phyloP scores from a whole-genome alignment of 2,113 vertebrate genomes.

The Ciconia boyciana region DNA sequence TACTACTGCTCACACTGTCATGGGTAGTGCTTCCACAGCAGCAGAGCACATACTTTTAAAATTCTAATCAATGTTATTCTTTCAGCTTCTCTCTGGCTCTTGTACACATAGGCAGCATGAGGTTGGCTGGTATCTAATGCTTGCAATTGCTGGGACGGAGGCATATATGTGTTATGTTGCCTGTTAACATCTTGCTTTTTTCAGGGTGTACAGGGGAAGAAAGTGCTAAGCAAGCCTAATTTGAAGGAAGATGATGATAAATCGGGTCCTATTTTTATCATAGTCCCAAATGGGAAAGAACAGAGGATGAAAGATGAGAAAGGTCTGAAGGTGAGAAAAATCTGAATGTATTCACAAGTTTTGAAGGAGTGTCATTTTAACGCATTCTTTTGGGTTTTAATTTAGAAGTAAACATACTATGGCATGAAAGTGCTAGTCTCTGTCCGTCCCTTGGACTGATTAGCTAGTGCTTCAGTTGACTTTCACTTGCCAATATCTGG shows the following conservation, averaged over 20 bases:
- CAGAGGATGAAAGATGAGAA: slow-evolving; percentile 97
- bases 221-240: slow-evolving; percentile 81
- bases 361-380: not conserved
- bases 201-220: slow-evolving; percentile 86
- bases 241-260: slow-evolving; percentile 92
- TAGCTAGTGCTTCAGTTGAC: not conserved
- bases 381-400: fast-evolving
- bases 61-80: slow-evolving; percentile 1
- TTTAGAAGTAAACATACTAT: not conserved
- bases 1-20: not conserved
- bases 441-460: not conserved
- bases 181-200: slow-evolving; percentile 3
- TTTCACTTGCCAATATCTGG: not conserved
- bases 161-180: not conserved
- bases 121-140: not conserved
- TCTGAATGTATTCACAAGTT: not conserved
- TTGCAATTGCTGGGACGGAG: not conserved
- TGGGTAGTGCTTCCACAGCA: slow-evolving; percentile 28
- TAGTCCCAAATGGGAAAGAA: slow-evolving; percentile 91
- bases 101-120: slow-evolving; percentile 11
- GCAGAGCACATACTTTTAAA: slow-evolving; percentile 29
- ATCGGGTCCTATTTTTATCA: slow-evolving; percentile 90
- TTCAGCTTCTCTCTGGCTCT: slow-evolving; percentile 31
- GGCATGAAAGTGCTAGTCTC: not conserved
- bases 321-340: slow-evolving; percentile 85